Conservation (phyloP, 64 coral and sea anemone species). For the Hydrozoanthus tunicans region DNA sequence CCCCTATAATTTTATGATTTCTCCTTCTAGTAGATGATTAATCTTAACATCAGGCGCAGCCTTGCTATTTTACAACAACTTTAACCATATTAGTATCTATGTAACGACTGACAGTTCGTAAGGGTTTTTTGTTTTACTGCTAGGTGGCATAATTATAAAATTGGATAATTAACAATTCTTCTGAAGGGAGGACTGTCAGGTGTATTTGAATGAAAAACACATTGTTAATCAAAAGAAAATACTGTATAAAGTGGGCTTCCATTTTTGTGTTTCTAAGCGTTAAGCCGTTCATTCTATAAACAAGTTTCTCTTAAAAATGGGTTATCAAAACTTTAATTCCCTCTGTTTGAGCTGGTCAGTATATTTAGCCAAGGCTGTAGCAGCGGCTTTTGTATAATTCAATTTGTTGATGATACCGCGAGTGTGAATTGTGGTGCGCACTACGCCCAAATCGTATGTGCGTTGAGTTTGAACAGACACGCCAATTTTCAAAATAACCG, state of each 20-base stretch:
- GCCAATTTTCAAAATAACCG: no score
- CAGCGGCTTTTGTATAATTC: no score
- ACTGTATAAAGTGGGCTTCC: not conserved
- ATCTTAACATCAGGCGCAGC: no score
- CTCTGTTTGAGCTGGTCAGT: no score
- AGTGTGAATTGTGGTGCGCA: no score
- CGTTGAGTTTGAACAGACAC: no score
- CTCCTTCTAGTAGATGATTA: not conserved
- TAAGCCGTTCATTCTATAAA: not conserved
- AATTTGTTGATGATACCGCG: no score
- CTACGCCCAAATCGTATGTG: no score
- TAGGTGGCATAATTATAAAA: constrained; percentile 22
- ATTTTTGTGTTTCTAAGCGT: not conserved
- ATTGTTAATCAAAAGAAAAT: constrained; percentile 4
- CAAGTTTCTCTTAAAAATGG: not conserved
- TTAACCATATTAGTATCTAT: not conserved
- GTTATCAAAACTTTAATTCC: no score
- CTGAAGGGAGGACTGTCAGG: constrained; percentile 20
- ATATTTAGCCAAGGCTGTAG: no score
- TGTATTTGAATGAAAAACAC: constrained; percentile 6
- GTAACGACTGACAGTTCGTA: not conserved
- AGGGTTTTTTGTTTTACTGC: not conserved
- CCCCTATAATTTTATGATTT: no score
- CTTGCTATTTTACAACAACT: no score
- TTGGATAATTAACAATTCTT: constrained; percentile 36